Evolutionary conservation across 2,113 vertebrate genomes (phyloP), one percentile per base, ranked within the genome.

Genomic region (Podarcis cretensis): DNA sequence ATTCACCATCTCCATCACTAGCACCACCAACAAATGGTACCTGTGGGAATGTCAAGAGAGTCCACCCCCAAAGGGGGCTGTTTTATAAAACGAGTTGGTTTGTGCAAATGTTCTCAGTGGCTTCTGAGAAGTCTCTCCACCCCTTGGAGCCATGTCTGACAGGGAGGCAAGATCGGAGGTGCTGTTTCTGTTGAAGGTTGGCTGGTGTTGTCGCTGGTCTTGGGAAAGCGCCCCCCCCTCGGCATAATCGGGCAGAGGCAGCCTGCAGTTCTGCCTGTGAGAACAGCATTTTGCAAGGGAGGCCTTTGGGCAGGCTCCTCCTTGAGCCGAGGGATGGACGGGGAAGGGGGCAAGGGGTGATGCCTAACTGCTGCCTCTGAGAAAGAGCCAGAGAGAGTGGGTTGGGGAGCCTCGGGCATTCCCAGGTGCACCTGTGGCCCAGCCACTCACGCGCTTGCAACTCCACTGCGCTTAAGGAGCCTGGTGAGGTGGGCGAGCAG

Each of bases 151-250:
- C 71, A 37, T 4, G 74, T 84, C 79, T 77, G 10, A 0, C 71
- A 1, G 3, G 77, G 8, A 88, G 87, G 84, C 91, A 75, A 87
- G 90, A 73, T 23, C 35, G 59, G 30, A 27, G n/a, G 88, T 95
- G 93, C 93, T 95, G 94, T 89, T 95, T 94, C 95, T 95, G 94
- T 93, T 92, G 88, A 23, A 84, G 82, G 10, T 25, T 13, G 73
- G 6, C 20, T 32, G 57, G 68, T 4, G 16, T 18, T 30, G 25
- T 35, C 10, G 65, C 10, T 9, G 20, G 18, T 21, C 43, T 57
- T 6, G 84, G 63, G 78, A 81, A 71, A 10, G 57, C 82, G n/a
- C 9, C 1, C 14, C 54, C 88, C 84, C 88, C 48, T 12, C 10
- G 48, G 77, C 76, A 88, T 89, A 21, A 18, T 6, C 12, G 2